Conservation (phyloP, 2,113 vertebrate genomes). For the Saguinus midas region DNA sequence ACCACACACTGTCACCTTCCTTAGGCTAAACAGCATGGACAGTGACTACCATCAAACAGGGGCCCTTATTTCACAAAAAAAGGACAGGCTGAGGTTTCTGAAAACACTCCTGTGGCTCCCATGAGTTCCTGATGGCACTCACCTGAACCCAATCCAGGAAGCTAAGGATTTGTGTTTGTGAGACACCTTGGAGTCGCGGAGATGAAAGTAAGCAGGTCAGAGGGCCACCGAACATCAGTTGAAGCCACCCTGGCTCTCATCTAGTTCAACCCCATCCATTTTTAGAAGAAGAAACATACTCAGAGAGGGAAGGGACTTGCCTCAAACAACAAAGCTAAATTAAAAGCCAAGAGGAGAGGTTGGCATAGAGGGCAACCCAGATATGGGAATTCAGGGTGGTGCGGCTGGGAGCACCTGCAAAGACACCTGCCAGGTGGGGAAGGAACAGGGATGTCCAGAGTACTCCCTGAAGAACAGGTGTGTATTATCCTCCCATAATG, state of each 20-base stretch:
- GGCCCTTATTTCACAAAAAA: background rate
- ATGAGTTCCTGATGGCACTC: background rate
- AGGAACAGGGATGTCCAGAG: background rate
- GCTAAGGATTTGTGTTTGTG: background rate
- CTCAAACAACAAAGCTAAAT: background rate
- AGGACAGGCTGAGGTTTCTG: background rate
- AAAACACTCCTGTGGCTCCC: background rate
- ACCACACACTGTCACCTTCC: background rate
- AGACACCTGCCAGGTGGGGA: background rate
- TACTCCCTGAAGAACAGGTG: background rate
- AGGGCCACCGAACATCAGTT: background rate
- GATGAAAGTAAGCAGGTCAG: background rate
- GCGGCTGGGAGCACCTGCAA: too few species aligned
- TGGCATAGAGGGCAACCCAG: background rate
- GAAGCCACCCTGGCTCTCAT: background rate
- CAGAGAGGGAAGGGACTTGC: background rate
- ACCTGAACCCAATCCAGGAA: background rate
- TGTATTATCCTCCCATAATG: background rate
- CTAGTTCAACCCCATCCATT: background rate
- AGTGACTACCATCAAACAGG: too few species aligned
- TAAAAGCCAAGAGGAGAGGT: background rate
- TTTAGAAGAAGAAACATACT: background rate
- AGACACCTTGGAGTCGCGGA: background rate
- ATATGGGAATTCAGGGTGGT: rapidly evolving
- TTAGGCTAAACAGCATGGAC: background rate